Base-by-base conservation (phyloP, 1,140 invertebrate species). In the Harpegnathos saltator region DNA sequence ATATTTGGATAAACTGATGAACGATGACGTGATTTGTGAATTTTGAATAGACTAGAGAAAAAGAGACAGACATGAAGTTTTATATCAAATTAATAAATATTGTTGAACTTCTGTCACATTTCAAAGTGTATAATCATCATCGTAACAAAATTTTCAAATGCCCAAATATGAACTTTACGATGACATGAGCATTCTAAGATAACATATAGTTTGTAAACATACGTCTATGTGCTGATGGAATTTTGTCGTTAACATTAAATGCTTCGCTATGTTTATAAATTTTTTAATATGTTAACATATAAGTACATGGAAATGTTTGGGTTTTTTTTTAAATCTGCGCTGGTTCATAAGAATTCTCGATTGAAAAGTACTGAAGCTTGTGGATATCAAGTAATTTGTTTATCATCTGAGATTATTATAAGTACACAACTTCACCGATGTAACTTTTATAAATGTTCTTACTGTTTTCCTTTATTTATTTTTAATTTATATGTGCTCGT, bases 401-500 rank as follows among this genome's bases (percentile, higher is more conserved):
- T 77, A 29, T 44, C 62, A 29, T 15, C 24, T 54, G 19, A 19
- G 5, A 77, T 66, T 66, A 54, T 54, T 63, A 52, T 63, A 3
- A 66, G 48, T 77, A 54, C 65, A 14, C 50, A 63, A 19, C 65
- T 50, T 22, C n/a, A 63, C 24, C 11, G n/a, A 66, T 5, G 4
- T 65, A 65, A 48, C 29, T 66, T 65, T 66, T 77, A 77, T 66
- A 19, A 5, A 56, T 77, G 74, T 77, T 61, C 38, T 54, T 66
- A n/a, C n/a, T n/a, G n/a, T n/a, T 77, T 38, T 72, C 33, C 65
- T 54, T 44, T 44, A 9, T 44, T 44, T 44, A 5, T 11, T 44
- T 44, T 44, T 44, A 33, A 77, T 77, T 77, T 66, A 77, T 77
- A 50, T 77, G 73, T 77, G 74, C 73, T 66, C 26, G 73, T 77